These are phyloP conservation scores for Equus przewalskii DNA, from an alignment of 2,113 vertebrate genomes.

Conservation along the genomic window DNA sequence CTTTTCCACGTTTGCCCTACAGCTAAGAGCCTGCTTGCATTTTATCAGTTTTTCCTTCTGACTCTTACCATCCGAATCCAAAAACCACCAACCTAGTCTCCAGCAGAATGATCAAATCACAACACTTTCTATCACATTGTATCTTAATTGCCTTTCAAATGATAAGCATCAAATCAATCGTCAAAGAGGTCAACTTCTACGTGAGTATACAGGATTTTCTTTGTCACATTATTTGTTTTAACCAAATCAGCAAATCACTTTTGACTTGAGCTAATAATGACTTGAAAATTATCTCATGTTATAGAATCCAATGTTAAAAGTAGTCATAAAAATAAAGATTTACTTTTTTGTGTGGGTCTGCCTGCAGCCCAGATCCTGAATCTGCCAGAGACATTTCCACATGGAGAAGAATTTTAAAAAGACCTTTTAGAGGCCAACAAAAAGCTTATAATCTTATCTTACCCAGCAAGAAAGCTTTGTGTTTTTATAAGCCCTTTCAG, in stretches of 20 bases:
- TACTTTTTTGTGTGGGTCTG: neutral
- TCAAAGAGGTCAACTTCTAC: neutral
- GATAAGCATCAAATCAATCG: neutral
- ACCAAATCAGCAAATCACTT: constrained; percentile 29
- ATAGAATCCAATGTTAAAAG: neutral
- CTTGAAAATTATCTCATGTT: constrained; percentile 36
- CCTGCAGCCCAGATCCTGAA: neutral
- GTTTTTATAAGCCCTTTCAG: constrained; percentile 47
- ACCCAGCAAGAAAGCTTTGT: constrained; percentile 22
- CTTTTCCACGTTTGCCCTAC: neutral
- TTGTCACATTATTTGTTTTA: neutral
- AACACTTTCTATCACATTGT: neutral
- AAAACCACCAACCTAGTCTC: neutral
- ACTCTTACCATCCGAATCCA: neutral
- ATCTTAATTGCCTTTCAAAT: constrained; percentile 47
- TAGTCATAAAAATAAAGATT: constrained; percentile 7
- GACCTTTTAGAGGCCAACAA: neutral
- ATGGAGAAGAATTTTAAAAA: neutral
- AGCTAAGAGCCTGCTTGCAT: neutral
- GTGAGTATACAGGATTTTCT: neutral
- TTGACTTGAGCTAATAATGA: neutral
- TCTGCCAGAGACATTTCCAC: neutral
- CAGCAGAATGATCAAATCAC: neutral
- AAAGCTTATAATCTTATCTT: neutral
- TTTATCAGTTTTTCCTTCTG: constrained; percentile 12